phyloP scores from a whole-genome alignment of 2,113 vertebrate species.

The Mastomys natalensis region DNA sequence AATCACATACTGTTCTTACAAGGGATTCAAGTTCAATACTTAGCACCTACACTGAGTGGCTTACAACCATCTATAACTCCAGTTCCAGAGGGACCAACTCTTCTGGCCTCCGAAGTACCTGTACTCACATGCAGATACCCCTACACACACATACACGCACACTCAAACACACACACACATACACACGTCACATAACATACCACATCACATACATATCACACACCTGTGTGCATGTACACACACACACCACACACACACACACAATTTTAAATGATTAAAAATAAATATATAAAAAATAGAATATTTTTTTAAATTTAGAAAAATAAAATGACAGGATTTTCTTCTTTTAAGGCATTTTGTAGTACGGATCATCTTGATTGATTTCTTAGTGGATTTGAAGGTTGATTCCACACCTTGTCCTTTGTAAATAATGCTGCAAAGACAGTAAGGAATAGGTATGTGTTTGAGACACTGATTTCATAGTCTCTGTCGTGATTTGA shows the following conservation, averaged over 20 bases:
- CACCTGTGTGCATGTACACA: neutral
- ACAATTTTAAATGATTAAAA: neutral
- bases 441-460: neutral
- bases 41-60: neutral
- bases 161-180: neutral
- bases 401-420: neutral
- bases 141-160: neutral
- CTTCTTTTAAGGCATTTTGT: neutral
- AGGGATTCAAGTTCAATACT: neutral
- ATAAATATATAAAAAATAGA: neutral
- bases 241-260: neutral
- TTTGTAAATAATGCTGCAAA: neutral
- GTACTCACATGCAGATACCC: no score
- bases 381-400: neutral
- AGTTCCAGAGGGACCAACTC: neutral
- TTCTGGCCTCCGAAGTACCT: neutral
- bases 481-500: neutral
- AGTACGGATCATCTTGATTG: neutral
- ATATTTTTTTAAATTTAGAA: neutral
- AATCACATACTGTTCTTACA: neutral
- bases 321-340: neutral
- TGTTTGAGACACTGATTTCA: neutral
- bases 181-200: neutral
- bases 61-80: neutral
- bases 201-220: no score